These are phyloP conservation scores for Sarotherodon lohbergeri DNA, from an alignment of 2,113 vertebrate genomes.

Conservation along the genomic window DNA sequence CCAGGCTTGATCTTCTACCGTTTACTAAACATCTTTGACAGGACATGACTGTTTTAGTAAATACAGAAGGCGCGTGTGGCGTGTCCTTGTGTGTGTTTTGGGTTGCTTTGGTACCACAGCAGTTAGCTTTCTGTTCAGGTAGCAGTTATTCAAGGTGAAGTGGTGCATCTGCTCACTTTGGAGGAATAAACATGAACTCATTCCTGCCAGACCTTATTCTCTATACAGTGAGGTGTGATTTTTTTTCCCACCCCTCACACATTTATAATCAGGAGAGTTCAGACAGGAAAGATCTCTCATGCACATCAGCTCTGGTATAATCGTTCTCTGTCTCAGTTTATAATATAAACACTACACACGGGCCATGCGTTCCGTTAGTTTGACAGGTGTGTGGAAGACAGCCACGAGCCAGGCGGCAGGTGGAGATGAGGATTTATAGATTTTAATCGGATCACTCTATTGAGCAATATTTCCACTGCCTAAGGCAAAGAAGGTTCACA, in stretches of 20 bases:
- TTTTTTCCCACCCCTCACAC: background rate
- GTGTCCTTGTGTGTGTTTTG: slow-evolving; percentile 56
- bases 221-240: background rate
- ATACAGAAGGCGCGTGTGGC: slow-evolving; percentile 56
- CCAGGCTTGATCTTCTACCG: slow-evolving; percentile 64
- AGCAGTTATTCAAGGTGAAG: background rate
- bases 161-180: background rate
- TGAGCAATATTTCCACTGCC: slow-evolving; percentile 69
- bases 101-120: slow-evolving; percentile 50
- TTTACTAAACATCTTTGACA: slow-evolving; percentile 76
- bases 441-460: slow-evolving; percentile 65
- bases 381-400: slow-evolving; percentile 62
- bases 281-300: slow-evolving; percentile 10
- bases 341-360: slow-evolving; percentile 51
- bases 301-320: slow-evolving; percentile 1
- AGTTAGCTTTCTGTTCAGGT: slow-evolving; percentile 27
- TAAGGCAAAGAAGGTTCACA: slow-evolving; percentile 26
- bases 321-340: slow-evolving; percentile 49
- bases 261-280: slow-evolving; percentile 15
- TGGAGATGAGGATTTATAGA: slow-evolving; percentile 72
- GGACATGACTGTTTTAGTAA: slow-evolving; percentile 73
- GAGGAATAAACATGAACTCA: background rate
- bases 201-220: background rate
- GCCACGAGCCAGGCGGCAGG: slow-evolving; percentile 68
- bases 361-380: slow-evolving; percentile 45